phyloP scores from a whole-genome alignment of 2,113 vertebrate genomes.

The Pontoporia blainvillei region DNA sequence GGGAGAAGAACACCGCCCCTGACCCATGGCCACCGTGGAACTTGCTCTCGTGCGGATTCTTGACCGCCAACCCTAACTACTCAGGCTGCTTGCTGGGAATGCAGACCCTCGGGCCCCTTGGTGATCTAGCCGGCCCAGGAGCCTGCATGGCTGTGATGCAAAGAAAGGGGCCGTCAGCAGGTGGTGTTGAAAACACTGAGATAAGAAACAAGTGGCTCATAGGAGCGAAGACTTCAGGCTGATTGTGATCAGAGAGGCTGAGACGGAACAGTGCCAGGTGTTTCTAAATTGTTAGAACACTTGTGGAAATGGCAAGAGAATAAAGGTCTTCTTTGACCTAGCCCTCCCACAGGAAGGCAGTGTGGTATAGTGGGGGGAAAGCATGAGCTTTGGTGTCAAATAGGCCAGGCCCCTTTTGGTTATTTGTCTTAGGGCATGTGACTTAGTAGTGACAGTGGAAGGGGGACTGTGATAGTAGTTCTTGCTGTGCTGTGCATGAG shows the following conservation, averaged over 20 bases:
- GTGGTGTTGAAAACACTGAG: not conserved
- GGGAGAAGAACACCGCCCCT: not conserved
- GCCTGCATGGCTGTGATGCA: not conserved
- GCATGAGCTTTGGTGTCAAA: not conserved
- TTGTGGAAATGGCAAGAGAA: not conserved
- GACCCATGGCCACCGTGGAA: accelerated
- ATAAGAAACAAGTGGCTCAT: not conserved
- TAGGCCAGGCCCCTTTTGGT: not conserved
- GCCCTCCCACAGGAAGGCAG: not conserved
- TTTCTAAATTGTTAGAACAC: not conserved
- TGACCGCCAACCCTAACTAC: not conserved
- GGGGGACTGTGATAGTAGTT: not conserved
- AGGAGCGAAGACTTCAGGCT: not conserved
- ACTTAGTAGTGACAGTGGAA: not conserved
- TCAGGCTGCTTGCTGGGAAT: not conserved
- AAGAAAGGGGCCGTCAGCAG: not conserved
- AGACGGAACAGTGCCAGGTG: not conserved
- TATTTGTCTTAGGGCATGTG: not conserved
- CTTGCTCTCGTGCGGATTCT: not conserved
- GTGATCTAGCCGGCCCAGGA: not conserved
- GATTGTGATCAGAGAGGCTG: not conserved
- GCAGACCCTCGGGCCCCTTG: accelerated
- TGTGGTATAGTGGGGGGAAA: too few relatives aligned
- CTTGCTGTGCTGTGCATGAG: not conserved
- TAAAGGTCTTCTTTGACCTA: not conserved